Percentiles rank a stretch among this genome's conserved stretches.
These are phyloP conservation scores for Pelagia noctiluca DNA, from an alignment of 30 jellyfish, hydroid and myxozoan genomes.

Conservation along the genomic window DNA sequence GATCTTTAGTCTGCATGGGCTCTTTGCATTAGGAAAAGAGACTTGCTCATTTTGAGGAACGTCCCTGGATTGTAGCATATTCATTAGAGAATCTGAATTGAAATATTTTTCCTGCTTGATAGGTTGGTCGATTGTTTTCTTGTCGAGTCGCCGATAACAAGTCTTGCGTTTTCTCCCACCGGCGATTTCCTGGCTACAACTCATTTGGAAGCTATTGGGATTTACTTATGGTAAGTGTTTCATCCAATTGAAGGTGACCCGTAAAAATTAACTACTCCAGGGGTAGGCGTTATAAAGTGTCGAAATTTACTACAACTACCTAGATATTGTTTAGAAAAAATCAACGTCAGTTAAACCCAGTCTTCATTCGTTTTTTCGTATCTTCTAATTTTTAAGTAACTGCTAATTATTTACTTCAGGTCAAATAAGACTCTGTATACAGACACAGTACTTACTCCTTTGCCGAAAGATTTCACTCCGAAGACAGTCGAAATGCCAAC, in stretches of 20 bases:
- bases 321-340: no score
- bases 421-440: slow-evolving; percentile 81
- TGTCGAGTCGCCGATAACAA: slow-evolving; percentile 85
- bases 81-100: background rate
- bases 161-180: slow-evolving; percentile 92
- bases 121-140: slow-evolving; percentile 91
- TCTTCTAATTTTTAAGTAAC: no score
- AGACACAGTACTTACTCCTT: slow-evolving; percentile 80
- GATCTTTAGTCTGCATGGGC: no score
- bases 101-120: background rate
- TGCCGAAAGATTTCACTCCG: slow-evolving; percentile 88
- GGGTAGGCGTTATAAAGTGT: no score
- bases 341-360: background rate
- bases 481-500: slow-evolving; percentile 75
- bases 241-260: no score
- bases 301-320: no score
- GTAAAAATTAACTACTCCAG: no score
- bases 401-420: slow-evolving; percentile 67
- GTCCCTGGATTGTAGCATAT: no score
- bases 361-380: background rate
- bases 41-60: no score
- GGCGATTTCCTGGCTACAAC: slow-evolving; percentile 94
- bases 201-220: slow-evolving; percentile 92
- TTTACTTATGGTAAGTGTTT: slow-evolving; percentile 88
- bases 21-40: no score